Percentiles rank a stretch among this genome's conserved stretches.
Evolutionary conservation across 2,113 vertebrate genomes (phyloP).

Genomic region (Alaudala cheleensis): DNA sequence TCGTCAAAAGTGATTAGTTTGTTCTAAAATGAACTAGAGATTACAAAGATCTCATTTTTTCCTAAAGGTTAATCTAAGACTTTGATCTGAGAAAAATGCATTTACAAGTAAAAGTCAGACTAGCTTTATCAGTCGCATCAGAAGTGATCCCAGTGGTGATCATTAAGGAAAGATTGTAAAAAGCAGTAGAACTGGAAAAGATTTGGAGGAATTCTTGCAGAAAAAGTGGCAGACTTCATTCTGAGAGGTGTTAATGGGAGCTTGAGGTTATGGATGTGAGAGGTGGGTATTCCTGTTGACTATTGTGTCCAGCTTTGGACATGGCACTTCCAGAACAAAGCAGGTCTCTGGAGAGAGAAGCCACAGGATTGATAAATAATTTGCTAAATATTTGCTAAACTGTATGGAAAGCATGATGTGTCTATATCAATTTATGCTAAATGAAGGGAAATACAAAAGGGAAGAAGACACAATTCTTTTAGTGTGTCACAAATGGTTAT

Average conservation of each 20-base stretch:
- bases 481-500: neutral
- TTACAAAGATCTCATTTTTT: neutral
- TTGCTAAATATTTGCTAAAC: neutral
- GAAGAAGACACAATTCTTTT: neutral
- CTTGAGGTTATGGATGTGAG: neutral
- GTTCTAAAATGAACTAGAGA: neutral
- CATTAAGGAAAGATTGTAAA: neutral
- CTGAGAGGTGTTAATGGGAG: neutral
- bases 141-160: neutral
- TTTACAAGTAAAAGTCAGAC: neutral
- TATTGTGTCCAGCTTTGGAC: neutral
- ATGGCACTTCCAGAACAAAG: neutral
- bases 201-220: neutral
- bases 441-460: neutral
- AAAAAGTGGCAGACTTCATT: neutral
- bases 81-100: neutral
- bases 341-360: neutral
- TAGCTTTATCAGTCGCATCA: neutral
- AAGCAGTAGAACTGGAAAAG: neutral
- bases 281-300: neutral
- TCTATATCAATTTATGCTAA: neutral
- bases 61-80: neutral
- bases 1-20: neutral
- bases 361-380: neutral
- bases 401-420: neutral